Evolutionary conservation across 2,888 invertebrate species (phyloP).

Genomic region (Euplexia lucipara): DNA sequence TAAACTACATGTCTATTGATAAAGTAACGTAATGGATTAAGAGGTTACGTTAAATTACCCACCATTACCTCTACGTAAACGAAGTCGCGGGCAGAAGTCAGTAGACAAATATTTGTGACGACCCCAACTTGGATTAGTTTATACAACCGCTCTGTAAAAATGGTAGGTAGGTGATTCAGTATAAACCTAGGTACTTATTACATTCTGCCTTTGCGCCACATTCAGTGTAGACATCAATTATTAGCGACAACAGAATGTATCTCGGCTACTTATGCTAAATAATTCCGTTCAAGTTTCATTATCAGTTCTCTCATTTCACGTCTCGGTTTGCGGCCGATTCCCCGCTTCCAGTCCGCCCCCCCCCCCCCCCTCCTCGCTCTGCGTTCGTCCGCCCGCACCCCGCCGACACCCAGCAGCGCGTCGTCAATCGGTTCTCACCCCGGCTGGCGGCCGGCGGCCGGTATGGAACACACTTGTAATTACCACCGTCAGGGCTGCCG

Average conservation of each 20-base stretch:
- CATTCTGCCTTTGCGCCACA: background rate
- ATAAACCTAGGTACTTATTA: no score
- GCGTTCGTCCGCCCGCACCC: no score
- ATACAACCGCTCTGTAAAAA: no score
- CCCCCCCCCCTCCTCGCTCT: background rate
- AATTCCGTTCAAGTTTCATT: slow-evolving; percentile 33
- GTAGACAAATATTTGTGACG: no score
- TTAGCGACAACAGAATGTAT: background rate
- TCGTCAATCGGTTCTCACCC: slow-evolving; percentile 18
- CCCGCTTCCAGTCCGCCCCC: no score
- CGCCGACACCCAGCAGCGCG: slow-evolving; percentile 6
- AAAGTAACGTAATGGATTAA: no score
- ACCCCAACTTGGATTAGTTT: no score
- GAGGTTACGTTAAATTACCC: no score
- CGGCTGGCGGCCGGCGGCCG: background rate
- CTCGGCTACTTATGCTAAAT: slow-evolving; percentile 5
- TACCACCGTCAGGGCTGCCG: background rate
- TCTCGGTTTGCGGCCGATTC: background rate
- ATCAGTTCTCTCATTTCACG: slow-evolving; percentile 21
- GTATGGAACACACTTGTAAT: slow-evolving; percentile 16
- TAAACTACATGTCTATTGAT: no score
- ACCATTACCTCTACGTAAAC: no score
- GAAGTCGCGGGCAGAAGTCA: no score
- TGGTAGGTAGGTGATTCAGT: no score
- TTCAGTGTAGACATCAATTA: background rate